Conservation (phyloP, 2,797 vertebrate genomes). For the Protonibea diacanthus region DNA sequence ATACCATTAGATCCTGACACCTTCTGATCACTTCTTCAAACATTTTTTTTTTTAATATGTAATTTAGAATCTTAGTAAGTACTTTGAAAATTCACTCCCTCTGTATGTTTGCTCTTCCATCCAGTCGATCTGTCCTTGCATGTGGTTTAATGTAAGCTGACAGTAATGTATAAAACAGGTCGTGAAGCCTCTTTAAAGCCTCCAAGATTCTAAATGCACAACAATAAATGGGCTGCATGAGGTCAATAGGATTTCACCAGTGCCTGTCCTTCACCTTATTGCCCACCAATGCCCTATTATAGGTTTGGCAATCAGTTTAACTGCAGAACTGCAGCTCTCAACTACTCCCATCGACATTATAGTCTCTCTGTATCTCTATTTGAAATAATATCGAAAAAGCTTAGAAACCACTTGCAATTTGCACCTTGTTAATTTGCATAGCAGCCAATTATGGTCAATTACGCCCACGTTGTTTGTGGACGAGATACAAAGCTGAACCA, state of each 20-base stretch:
- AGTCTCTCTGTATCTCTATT: slow-evolving; percentile 33
- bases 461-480: slow-evolving; percentile 23
- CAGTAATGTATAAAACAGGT: slow-evolving; percentile 11
- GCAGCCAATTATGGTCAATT: slow-evolving; percentile 56
- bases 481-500: slow-evolving; percentile 36
- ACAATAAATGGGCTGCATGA: slow-evolving; percentile 35
- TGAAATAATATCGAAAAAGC: slow-evolving; percentile 24
- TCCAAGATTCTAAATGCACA: slow-evolving; percentile 26
- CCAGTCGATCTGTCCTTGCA: slow-evolving; percentile 8
- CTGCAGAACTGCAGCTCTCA: slow-evolving; percentile 35
- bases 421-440: slow-evolving; percentile 45
- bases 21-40: slow-evolving; percentile 26
- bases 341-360: slow-evolving; percentile 27
- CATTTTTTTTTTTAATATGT: slow-evolving; percentile 6
- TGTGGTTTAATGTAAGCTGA: slow-evolving; percentile 3
- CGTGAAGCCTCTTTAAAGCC: slow-evolving; percentile 11
- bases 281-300: slow-evolving; percentile 32
- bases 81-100: background rate
- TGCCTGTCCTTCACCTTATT: slow-evolving; percentile 37
- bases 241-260: slow-evolving; percentile 37
- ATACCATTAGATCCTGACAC: slow-evolving; percentile 37
- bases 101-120: background rate
- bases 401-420: slow-evolving; percentile 26
- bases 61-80: slow-evolving; percentile 10
- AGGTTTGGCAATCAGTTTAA: slow-evolving; percentile 46